Conservation (phyloP, 1,140 invertebrate genomes). For the Scaptomyza montana region DNA sequence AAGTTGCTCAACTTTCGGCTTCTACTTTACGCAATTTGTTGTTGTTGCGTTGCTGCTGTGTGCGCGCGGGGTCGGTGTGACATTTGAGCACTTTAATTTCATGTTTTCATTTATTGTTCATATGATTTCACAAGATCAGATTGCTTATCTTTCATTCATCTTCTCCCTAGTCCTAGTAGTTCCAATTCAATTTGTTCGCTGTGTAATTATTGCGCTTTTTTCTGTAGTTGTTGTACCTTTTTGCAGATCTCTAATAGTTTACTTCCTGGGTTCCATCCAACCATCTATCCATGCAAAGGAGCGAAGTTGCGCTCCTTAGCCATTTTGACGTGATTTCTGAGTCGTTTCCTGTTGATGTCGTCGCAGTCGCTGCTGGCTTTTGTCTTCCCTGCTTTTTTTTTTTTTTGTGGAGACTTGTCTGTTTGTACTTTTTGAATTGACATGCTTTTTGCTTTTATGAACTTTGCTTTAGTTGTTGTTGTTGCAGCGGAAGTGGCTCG, state of each 20-base stretch:
- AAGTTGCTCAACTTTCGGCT: constrained; percentile 83
- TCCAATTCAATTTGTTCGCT: not conserved
- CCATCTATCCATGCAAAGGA: too few relatives aligned
- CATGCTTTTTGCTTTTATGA: constrained; percentile 78
- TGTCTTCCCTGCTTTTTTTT: constrained; percentile 29
- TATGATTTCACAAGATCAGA: constrained; percentile 78
- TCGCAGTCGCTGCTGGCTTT: constrained; percentile 10
- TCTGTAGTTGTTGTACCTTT: constrained; percentile 53
- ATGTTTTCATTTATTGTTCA: constrained; percentile 75
- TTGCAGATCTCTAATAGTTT: constrained; percentile 66
- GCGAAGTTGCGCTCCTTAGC: constrained; percentile 44
- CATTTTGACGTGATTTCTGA: constrained; percentile 82
- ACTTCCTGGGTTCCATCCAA: constrained; percentile 70
- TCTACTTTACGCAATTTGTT: constrained; percentile 63
- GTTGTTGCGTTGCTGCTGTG: not conserved
- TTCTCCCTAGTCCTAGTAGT: not conserved
- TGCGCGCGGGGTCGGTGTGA: constrained; percentile 12
- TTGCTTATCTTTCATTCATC: constrained; percentile 64
- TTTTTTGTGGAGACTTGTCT: constrained; percentile 44
- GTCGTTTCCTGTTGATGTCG: constrained; percentile 78
- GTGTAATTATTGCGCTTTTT: constrained; percentile 67
- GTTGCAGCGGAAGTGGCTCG: constrained; percentile 58
- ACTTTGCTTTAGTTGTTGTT: constrained; percentile 52
- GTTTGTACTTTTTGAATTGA: constrained; percentile 61
- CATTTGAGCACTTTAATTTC: constrained; percentile 79